Evolutionary conservation across 2,113 vertebrate genomes (phyloP).

Genomic region (Picathartes gymnocephalus): DNA sequence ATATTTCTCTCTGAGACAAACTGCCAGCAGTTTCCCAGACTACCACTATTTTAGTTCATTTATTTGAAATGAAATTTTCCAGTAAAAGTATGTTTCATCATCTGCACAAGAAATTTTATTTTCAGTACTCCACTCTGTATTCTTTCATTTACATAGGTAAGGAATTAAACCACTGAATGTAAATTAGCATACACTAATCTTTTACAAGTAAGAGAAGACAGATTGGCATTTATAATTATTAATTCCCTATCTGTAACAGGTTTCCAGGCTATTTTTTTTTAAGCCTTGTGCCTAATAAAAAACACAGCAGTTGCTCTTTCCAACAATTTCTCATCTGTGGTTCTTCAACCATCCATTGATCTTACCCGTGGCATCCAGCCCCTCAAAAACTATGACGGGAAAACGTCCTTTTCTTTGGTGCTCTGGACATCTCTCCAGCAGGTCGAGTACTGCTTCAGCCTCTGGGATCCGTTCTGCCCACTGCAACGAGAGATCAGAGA

Average conservation of each 20-base stretch:
- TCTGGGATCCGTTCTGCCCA: conserved; percentile 82
- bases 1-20: not conserved
- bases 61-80: not conserved
- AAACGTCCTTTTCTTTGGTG: conserved; percentile 69
- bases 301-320: not conserved
- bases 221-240: not conserved
- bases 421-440: conserved; percentile 67
- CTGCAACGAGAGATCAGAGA: conserved; percentile 55
- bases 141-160: not conserved
- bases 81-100: not conserved
- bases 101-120: not conserved
- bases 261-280: not conserved
- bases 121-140: not conserved
- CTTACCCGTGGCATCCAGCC: conserved; percentile 92
- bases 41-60: not conserved
- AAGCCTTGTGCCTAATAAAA: not conserved
- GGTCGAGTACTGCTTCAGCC: conserved; percentile 73
- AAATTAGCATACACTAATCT: not conserved
- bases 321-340: not conserved
- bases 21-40: not conserved
- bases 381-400: conserved; percentile 88
- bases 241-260: not conserved
- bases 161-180: not conserved
- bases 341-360: not conserved
- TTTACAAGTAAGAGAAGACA: not conserved